A percentile compares a stretch with the other conserved stretches of the same genome.
These are phyloP conservation scores for Hybos culiciformis DNA, from an alignment of 2,888 invertebrate genomes.

Conservation along the genomic window DNA sequence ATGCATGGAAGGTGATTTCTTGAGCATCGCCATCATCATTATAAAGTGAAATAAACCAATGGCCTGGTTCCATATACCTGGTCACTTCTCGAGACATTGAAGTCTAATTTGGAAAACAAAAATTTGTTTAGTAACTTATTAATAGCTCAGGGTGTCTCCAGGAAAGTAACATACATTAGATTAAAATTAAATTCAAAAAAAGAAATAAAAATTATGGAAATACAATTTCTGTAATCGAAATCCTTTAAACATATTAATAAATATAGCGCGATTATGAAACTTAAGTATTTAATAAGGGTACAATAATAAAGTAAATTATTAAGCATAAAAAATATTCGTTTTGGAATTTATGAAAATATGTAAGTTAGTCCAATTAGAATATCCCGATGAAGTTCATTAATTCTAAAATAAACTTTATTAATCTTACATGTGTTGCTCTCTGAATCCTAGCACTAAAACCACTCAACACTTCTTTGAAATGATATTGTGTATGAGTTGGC, in stretches of 20 bases:
- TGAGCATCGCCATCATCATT: conserved; percentile 90
- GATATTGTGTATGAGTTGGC: conserved; percentile 93
- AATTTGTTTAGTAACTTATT: background rate
- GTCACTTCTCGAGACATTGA: conserved; percentile 84
- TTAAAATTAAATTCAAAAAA: too few relatives aligned
- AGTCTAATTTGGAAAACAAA: conserved; percentile 35
- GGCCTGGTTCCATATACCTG: conserved; percentile 90
- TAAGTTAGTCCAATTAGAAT: too few relatives aligned
- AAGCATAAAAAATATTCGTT: too few relatives aligned
- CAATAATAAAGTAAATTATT: too few relatives aligned
- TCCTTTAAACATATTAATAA: background rate
- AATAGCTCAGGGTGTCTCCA: too few relatives aligned
- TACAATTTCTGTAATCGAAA: background rate
- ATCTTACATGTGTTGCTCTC: conserved; percentile 75
- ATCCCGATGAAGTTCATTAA: too few relatives aligned
- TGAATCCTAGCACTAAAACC: conserved; percentile 77
- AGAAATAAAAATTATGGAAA: too few relatives aligned
- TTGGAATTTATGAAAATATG: too few relatives aligned
- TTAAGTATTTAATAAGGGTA: too few relatives aligned
- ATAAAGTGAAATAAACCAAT: conserved; percentile 91
- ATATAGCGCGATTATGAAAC: too few relatives aligned
- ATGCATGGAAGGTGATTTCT: conserved; percentile 71
- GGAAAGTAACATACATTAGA: too few relatives aligned
- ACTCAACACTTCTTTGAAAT: conserved; percentile 85
- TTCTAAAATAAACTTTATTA: too few relatives aligned